Evolutionary conservation across 2,113 vertebrate species (phyloP).

Genomic region (Psittacula cyanocephala): DNA sequence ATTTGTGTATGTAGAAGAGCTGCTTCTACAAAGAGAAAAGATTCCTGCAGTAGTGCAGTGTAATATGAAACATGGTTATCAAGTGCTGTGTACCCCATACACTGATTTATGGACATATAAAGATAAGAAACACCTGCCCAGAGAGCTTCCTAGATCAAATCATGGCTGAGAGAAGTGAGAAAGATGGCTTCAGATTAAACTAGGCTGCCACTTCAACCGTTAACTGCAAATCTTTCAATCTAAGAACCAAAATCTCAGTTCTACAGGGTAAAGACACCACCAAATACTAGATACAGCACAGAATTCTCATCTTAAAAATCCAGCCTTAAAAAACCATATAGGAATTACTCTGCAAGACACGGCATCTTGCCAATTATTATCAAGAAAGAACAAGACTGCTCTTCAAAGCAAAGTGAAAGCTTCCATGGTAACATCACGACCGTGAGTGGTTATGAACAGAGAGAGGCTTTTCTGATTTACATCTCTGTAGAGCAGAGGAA

Average conservation of each 20-base stretch:
- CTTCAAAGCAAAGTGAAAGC: background rate
- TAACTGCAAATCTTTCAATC: background rate
- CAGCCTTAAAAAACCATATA: background rate
- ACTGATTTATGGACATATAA: background rate
- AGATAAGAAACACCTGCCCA: background rate
- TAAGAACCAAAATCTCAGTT: background rate
- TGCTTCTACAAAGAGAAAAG: background rate
- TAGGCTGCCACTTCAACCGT: background rate
- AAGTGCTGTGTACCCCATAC: background rate
- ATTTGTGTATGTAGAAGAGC: background rate
- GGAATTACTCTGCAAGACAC: background rate
- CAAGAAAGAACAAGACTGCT: conserved; percentile 5
- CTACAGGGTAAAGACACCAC: background rate
- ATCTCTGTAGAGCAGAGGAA: background rate
- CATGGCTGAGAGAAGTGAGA: background rate
- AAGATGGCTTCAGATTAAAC: background rate
- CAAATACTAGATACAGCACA: background rate
- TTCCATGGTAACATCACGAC: conserved; percentile 36
- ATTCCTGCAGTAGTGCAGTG: background rate
- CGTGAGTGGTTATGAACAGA: background rate
- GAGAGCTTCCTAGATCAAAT: background rate
- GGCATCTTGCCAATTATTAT: background rate
- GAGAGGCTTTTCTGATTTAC: background rate
- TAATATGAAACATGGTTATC: background rate
- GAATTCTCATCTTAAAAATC: background rate